Evolutionary conservation across 2,113 vertebrate species (phyloP).

Genomic region (Anser cygnoides): DNA sequence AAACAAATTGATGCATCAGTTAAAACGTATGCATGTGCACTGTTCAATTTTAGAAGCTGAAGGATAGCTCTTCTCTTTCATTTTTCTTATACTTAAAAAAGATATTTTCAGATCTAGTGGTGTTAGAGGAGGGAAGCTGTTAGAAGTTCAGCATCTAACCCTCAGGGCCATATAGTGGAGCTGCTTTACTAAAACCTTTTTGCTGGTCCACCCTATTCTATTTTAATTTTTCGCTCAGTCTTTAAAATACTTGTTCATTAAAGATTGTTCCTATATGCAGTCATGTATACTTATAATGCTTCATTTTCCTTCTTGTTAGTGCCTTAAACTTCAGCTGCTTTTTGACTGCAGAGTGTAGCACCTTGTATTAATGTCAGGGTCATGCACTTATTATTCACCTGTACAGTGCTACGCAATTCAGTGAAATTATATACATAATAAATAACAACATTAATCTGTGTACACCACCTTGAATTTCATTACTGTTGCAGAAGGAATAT

Average conservation of each 20-base stretch:
- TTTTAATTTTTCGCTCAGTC: background rate
- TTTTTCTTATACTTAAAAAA: background rate
- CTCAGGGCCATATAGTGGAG: background rate
- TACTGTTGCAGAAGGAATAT: conserved; percentile 7
- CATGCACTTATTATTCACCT: conserved; percentile 61
- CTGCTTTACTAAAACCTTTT: background rate
- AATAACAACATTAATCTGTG: conserved; percentile 60
- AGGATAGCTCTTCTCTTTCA: background rate
- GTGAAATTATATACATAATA: conserved; percentile 56
- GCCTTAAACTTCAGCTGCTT: conserved; percentile 44
- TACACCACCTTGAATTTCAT: conserved; percentile 56
- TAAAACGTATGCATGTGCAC: background rate
- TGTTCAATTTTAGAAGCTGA: background rate
- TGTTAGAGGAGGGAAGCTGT: background rate
- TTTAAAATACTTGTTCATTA: conserved; percentile 19
- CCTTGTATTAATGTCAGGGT: conserved; percentile 59
- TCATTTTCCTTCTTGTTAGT: conserved; percentile 36
- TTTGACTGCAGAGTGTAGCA: conserved; percentile 20
- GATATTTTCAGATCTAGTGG: background rate
- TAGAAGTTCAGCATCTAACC: background rate
- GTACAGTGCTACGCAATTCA: conserved; percentile 37
- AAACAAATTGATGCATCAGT: background rate
- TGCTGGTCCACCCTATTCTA: background rate
- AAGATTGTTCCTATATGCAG: background rate
- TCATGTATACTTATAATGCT: background rate